A percentile compares a stretch with the other conserved stretches of the same genome.
Conservation (phyloP, 2,113 vertebrate genomes). For the Catharus minimus region DNA sequence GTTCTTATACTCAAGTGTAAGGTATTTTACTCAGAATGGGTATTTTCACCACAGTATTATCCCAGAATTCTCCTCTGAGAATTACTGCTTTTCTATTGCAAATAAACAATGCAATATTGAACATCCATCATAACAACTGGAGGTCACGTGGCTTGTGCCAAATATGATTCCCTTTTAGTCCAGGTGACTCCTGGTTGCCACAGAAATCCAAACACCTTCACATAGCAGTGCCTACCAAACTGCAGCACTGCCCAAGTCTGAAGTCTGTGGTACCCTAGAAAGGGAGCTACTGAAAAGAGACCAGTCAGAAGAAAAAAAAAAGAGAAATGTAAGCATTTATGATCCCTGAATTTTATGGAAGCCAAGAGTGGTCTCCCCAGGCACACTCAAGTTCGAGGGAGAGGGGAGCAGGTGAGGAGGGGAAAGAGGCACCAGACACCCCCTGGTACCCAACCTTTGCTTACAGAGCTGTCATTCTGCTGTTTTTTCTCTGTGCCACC, state of each 20-base stretch:
- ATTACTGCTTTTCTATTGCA: not conserved
- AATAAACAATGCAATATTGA: not conserved
- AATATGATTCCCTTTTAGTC: not conserved
- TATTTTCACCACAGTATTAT: not conserved
- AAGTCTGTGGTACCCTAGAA: not conserved
- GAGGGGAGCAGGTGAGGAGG: not conserved
- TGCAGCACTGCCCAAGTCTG: not conserved
- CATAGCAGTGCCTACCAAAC: not conserved
- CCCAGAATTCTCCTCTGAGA: not conserved
- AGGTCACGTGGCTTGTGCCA: not conserved
- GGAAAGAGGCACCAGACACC: not conserved
- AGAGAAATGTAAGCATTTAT: not conserved
- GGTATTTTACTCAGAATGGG: not conserved
- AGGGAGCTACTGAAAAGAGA: not conserved
- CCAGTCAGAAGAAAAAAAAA: not conserved
- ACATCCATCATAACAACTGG: not conserved
- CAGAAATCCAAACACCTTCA: not conserved
- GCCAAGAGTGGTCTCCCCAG: not conserved
- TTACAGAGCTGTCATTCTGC: not conserved
- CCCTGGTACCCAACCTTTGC: not conserved
- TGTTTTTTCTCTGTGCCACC: not conserved
- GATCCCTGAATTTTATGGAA: not conserved
- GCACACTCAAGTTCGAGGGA: not conserved
- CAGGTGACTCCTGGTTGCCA: fast-evolving
- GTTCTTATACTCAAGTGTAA: not conserved